A percentile compares a stretch with the other conserved stretches of the same genome.
Conservation (phyloP, 2,888 invertebrate species). For the Pseudococcus jackbeardsleyi region DNA sequence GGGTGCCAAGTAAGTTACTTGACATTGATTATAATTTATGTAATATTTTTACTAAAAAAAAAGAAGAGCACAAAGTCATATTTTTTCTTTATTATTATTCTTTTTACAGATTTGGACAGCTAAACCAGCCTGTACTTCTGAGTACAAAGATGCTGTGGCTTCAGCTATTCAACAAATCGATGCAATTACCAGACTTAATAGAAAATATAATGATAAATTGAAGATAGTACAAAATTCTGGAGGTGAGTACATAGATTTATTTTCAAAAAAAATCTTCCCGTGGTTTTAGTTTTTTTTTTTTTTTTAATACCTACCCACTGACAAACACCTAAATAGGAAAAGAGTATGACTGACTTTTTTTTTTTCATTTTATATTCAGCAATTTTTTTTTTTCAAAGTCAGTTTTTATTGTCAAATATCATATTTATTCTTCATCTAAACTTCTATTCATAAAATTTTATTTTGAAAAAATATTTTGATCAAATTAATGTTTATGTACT, state of each 20-base stretch:
- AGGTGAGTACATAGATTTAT: constrained; percentile 18
- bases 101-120: constrained; percentile 52
- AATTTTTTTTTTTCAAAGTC: too few relatives aligned
- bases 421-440: too few relatives aligned
- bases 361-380: too few relatives aligned
- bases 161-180: constrained; percentile 56
- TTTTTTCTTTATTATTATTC: too few relatives aligned
- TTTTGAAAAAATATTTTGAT: too few relatives aligned
- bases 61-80: not conserved
- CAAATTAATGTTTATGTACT: too few relatives aligned
- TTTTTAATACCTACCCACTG: too few relatives aligned
- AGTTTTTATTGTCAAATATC: too few relatives aligned
- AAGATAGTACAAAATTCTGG: not conserved
- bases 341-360: too few relatives aligned
- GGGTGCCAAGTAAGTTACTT: constrained; percentile 41
- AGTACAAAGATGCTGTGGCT: constrained; percentile 58
- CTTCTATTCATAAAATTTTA: too few relatives aligned
- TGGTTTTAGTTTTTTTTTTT: too few relatives aligned
- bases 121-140: constrained; percentile 19
- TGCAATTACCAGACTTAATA: constrained; percentile 33
- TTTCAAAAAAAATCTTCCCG: not conserved
- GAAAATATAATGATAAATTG: constrained; percentile 26
- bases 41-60: not conserved
- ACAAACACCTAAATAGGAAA: too few relatives aligned
- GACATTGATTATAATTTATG: not conserved